Evolutionary conservation across 2,888 invertebrate species (phyloP).

Genomic region (Rhingia campestris): DNA sequence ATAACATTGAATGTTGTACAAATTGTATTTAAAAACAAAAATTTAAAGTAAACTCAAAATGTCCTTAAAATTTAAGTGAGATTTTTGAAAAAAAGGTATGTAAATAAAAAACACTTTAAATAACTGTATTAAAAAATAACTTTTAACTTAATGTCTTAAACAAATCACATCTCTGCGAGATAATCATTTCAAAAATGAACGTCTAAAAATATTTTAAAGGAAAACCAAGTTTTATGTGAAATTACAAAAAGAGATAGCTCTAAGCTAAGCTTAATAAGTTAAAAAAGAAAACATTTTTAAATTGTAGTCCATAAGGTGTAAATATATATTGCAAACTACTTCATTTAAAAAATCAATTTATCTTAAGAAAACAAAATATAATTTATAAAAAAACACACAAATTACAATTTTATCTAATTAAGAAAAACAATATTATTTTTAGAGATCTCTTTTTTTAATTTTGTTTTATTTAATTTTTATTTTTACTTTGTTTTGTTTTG

Average conservation of each 20-base stretch:
- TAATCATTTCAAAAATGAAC: constrained; percentile 69
- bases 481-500: constrained; percentile 39
- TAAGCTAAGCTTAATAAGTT: constrained; percentile 66
- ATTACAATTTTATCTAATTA: constrained; percentile 63
- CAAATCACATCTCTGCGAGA: constrained; percentile 69
- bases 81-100: constrained; percentile 50
- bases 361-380: constrained; percentile 69
- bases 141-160: constrained; percentile 60
- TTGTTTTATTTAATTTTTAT: constrained; percentile 61
- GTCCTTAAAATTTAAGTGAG: constrained; percentile 71
- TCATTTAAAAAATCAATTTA: constrained; percentile 49
- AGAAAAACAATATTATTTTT: constrained; percentile 62
- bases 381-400: constrained; percentile 69
- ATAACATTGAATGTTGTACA: constrained; percentile 73
- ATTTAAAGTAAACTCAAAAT: constrained; percentile 51
- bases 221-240: constrained; percentile 50
- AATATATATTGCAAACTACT: constrained; percentile 70
- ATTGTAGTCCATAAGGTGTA: constrained; percentile 62
- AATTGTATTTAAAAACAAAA: constrained; percentile 70
- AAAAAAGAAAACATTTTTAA: constrained; percentile 49
- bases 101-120: constrained; percentile 49
- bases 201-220: constrained; percentile 21
- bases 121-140: constrained; percentile 60
- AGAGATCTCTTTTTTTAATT: constrained; percentile 67
- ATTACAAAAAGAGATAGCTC: constrained; percentile 65